These are phyloP conservation scores for Theocolax elegans DNA, from an alignment of 1,140 invertebrate species.

Conservation along the genomic window DNA sequence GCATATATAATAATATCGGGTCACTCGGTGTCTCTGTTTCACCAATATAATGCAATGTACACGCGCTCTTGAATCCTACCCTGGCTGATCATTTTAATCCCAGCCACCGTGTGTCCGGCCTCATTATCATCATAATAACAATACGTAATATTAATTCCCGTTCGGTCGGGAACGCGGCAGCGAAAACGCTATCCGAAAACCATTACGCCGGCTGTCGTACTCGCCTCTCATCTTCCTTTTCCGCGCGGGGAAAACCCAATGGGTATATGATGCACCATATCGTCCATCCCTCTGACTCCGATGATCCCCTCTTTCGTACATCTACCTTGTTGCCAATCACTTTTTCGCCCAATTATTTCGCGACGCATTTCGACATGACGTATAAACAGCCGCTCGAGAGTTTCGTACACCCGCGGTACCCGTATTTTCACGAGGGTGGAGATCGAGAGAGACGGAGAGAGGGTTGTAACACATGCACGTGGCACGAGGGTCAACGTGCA, in stretches of 20 bases:
- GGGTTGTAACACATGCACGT: conserved; percentile 65
- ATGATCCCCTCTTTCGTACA: conserved; percentile 50
- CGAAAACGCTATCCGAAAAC: conserved; percentile 52
- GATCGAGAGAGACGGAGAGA: conserved; percentile 12
- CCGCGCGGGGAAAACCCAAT: no score
- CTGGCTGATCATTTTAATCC: conserved; percentile 5
- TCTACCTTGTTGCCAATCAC: conserved; percentile 63
- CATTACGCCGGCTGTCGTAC: conserved; percentile 43
- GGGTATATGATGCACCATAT: no score
- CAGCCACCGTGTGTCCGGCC: not conserved
- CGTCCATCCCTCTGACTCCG: no score
- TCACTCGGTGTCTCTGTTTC: not conserved
- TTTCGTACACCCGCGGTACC: no score
- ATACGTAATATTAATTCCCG: not conserved
- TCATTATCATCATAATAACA: conserved; percentile 1
- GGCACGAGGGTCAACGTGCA: conserved; percentile 62
- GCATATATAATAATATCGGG: conserved; percentile 5
- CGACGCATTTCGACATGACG: conserved; percentile 63
- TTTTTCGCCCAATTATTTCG: conserved; percentile 64
- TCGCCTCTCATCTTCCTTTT: no score
- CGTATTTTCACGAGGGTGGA: not conserved
- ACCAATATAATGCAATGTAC: not conserved
- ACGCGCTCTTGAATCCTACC: no score
- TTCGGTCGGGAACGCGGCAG: not conserved
- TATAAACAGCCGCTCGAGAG: conserved; percentile 46